Base-by-base conservation (phyloP, 1,140 invertebrate genomes). In the Brachionus manjavacas region DNA sequence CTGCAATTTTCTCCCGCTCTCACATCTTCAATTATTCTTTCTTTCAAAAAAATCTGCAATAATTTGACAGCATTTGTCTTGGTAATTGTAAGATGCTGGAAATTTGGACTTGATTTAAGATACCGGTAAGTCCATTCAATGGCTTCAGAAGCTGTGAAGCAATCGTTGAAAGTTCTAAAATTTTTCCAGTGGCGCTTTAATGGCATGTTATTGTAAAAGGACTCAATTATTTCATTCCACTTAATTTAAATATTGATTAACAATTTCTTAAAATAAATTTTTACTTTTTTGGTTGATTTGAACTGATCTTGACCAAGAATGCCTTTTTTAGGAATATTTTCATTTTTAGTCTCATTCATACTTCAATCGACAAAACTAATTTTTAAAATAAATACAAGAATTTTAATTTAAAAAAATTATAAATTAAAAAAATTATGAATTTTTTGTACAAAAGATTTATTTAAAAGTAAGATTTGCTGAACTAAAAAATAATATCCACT, bases 1-100 rank as follows among this genome's bases (percentile, higher is more conserved):
- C 20, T 64, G 23, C n/a, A 81, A 12, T 41, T 64, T 3, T 81
- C 79, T 23, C 79, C 39, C 2, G 79, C 23, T 60, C 79, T 35
- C 9, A 81, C 79, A 23, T 81, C 79, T 16, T 81, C 79, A 25
- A 81, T 81, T 31, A 81, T 81, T 68, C 64, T 81, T 46, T 81
- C 79, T 64, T 81, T 81, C 31, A 81, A n/a, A 46, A 46, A 81
- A 12, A 81, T 81, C 25, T 81, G 49, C 16, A 81, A 25, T 64
- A 81, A 20, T 35, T 81, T 81, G 12, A 81, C 25, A 9, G 79
- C 79, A 68, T 81, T 81, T 39, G 55, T 52, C 9, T 55, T 25
- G n/a, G 52, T 68, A 20, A 81, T 64, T 9, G 31, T 64, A 12
- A 64, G 16, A 20, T 81, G 79, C 11, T 60, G 64, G 41, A 81